These are phyloP conservation scores for Sicus ferrugineus DNA, from an alignment of 2,888 invertebrate genomes.

Conservation along the genomic window DNA sequence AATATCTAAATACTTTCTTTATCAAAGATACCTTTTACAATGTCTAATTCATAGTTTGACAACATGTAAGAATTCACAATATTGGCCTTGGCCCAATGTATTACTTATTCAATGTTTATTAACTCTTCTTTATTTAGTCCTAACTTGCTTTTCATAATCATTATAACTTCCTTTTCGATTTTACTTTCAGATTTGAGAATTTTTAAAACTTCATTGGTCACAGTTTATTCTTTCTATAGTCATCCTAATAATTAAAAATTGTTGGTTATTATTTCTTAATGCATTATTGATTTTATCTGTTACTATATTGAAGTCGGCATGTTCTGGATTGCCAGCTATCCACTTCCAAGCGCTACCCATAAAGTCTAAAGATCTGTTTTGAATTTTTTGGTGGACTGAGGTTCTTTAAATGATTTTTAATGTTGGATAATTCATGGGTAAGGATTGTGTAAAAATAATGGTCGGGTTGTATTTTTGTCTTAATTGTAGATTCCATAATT, in stretches of 20 bases:
- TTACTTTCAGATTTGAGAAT: slow-evolving; percentile 23
- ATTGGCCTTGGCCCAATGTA: too few relatives aligned
- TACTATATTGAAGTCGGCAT: slow-evolving; percentile 23
- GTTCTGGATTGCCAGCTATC: slow-evolving; percentile 34
- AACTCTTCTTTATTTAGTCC: too few relatives aligned
- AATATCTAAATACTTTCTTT: too few relatives aligned
- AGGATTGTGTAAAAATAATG: slow-evolving; percentile 15
- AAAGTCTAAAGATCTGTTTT: slow-evolving; percentile 14
- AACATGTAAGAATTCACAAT: too few relatives aligned
- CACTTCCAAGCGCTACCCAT: slow-evolving; percentile 34
- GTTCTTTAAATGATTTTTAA: slow-evolving; percentile 2
- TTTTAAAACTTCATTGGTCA: slow-evolving; percentile 23
- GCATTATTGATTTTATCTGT: slow-evolving; percentile 24
- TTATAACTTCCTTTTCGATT: slow-evolving; percentile 24
- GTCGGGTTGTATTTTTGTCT: not conserved
- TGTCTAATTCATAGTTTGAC: too few relatives aligned
- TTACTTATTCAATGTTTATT: too few relatives aligned
- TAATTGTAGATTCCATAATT: slow-evolving; percentile 7
- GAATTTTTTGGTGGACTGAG: slow-evolving; percentile 1
- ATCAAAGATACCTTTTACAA: too few relatives aligned
- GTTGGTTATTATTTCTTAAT: slow-evolving; percentile 34
- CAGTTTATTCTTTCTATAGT: slow-evolving; percentile 33
- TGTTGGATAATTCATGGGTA: slow-evolving; percentile 15
- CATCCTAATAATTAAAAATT: slow-evolving; percentile 38
- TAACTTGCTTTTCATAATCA: slow-evolving; percentile 36